Evolutionary conservation across 2,113 vertebrate genomes (phyloP), one percentile per base, ranked within the genome.

Genomic region (Callocephalon fimbriatum): DNA sequence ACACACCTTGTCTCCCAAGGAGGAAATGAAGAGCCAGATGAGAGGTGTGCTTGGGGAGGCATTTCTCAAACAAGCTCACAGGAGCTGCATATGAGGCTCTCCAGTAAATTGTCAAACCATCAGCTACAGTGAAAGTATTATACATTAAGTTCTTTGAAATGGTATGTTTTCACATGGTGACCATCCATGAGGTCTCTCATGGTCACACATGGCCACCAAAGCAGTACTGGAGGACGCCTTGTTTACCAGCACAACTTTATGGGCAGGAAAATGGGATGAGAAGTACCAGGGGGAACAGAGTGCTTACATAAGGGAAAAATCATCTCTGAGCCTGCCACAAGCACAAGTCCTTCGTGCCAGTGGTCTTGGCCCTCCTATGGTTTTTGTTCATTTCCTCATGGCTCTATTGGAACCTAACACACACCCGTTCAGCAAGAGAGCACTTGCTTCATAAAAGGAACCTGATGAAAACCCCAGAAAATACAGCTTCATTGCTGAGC

Each of bases 171-270:
- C 78, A 93, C 1, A 0, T 76, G 53, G 71, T 65, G 92, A 79
- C 88, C 94, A 90, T 79, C 88, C 86, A 74, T 83, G 79, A 88
- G 94, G 63, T 50, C 53, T 37, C 58, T 86, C 54, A 45, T 7
- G 50, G 79, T 90, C 94, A 96, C n/a, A 9, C 27, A 54, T 4
- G 54, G 82, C 91, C 88, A 88, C 67, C 86, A 92, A 95, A n/a
- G 75, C 67, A 86, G 83, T 77, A 76, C 25, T 83, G 0, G 0
- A 35, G 79, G 79, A 70, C 77, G 67, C 59, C 79, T 73, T 93
- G 62, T 95, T 92, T 88, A 92, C 74, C 37, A 74, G 78, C 38
- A 67, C 25, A 48, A 66, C 58, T 92, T 94, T 74, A 93, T 31
- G 70, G 50, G 67, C 23, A 94, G 72, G 31, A 96, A 95, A 84